phyloP scores from a whole-genome alignment of 2,797 vertebrate species.

The Pangasius macronema region DNA sequence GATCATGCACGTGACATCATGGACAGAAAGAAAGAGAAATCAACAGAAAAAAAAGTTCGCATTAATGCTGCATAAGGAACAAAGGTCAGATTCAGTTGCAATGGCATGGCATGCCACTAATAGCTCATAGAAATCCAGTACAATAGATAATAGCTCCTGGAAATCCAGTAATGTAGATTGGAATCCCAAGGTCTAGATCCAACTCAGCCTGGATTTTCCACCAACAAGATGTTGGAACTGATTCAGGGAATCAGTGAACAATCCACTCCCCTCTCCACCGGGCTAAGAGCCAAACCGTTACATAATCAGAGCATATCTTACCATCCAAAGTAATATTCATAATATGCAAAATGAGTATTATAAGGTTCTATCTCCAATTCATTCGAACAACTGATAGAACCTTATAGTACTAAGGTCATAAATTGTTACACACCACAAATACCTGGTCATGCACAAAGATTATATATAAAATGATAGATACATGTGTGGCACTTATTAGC shows the following conservation, averaged over 20 bases:
- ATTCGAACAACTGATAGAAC: not conserved
- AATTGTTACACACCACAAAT: not conserved
- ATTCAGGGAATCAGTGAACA: conserved; percentile 20
- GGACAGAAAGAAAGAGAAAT: conserved; percentile 42
- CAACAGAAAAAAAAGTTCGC: not conserved
- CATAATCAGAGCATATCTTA: not conserved
- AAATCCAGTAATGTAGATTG: not conserved
- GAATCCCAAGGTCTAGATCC: not conserved
- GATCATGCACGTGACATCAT: conserved; percentile 49
- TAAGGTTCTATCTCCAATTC: not conserved
- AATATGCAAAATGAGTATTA: not conserved
- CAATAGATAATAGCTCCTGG: not conserved
- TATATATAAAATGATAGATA: not conserved
- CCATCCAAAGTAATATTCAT: not conserved
- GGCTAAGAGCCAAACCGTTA: not conserved
- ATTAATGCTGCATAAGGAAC: conserved; percentile 26
- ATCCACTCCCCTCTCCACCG: not conserved
- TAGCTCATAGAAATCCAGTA: not conserved
- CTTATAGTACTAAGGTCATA: not conserved
- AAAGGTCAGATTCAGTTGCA: conserved; percentile 28
- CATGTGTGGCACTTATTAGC: not conserved
- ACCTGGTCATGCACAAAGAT: not conserved
- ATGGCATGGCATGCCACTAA: conserved; percentile 27
- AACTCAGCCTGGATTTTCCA: conserved; percentile 4
- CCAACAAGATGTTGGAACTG: conserved; percentile 4